phyloP scores from a whole-genome alignment of 2,797 vertebrate species.

The Leptodactylus fallax region DNA sequence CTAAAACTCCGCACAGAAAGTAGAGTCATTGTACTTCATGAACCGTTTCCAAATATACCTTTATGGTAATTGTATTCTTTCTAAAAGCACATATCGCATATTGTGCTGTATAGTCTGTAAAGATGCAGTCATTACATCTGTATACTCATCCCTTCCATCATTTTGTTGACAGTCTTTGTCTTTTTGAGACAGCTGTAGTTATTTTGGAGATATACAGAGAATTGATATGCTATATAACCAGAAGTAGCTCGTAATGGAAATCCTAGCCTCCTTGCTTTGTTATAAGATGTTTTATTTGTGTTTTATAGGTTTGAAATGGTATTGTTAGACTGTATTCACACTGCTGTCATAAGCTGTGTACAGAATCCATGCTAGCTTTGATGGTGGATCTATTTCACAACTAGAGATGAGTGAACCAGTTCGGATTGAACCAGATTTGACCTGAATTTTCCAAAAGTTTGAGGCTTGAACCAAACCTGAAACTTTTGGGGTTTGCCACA shows the following conservation, averaged over 20 bases:
- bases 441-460: too few relatives aligned
- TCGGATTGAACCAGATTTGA: too few relatives aligned
- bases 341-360: background rate
- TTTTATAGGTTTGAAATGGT: background rate
- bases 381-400: background rate
- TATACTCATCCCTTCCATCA: background rate
- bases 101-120: background rate
- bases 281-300: background rate
- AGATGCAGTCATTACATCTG: background rate
- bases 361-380: background rate
- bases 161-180: background rate
- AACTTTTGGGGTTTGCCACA: too few relatives aligned
- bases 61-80: background rate
- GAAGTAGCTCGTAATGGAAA: background rate
- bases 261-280: background rate
- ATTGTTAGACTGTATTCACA: background rate
- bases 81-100: background rate
- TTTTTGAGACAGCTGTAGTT: background rate
- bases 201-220: background rate
- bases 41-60: background rate
- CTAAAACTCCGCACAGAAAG: background rate
- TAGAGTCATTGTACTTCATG: conserved; percentile 27
- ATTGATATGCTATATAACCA: background rate
- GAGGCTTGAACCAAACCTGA: too few relatives aligned
- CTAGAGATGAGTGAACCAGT: too few relatives aligned